Conservation (phyloP, 2,797 vertebrate species). For the Darevskia mixta region DNA sequence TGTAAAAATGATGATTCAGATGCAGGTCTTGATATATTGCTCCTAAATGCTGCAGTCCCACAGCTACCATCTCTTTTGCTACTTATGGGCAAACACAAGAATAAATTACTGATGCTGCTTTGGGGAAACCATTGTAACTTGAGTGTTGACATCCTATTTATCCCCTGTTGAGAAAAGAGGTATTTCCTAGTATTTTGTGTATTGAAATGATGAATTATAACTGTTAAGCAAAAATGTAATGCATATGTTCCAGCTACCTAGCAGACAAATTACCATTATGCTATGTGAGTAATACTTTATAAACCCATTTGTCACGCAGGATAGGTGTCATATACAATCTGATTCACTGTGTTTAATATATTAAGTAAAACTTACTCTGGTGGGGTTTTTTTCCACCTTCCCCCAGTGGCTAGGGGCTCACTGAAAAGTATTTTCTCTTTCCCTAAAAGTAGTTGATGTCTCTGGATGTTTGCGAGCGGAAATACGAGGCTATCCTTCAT, state of each 20-base stretch:
- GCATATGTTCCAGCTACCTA: slow-evolving; percentile 59
- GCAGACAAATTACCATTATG: slow-evolving; percentile 72
- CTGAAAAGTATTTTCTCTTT: slow-evolving; percentile 54
- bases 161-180: slow-evolving; percentile 62
- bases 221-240: slow-evolving; percentile 62
- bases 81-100: slow-evolving; percentile 42
- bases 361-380: slow-evolving; percentile 61
- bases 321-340: slow-evolving; percentile 67
- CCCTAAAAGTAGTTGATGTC: slow-evolving; percentile 22
- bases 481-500: neutral
- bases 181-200: slow-evolving; percentile 49
- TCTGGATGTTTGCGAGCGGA: neutral
- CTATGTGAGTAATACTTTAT: slow-evolving; percentile 66
- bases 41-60: slow-evolving; percentile 30
- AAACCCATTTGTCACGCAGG: slow-evolving; percentile 73
- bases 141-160: slow-evolving; percentile 56
- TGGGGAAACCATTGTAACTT: slow-evolving; percentile 52
- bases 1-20: neutral
- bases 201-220: slow-evolving; percentile 71
- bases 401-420: slow-evolving; percentile 32
- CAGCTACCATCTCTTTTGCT: slow-evolving; percentile 21
- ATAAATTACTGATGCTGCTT: slow-evolving; percentile 49
- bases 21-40: slow-evolving; percentile 17
- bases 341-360: slow-evolving; percentile 66
- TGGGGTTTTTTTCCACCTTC: slow-evolving; percentile 31